phyloP scores from a whole-genome alignment of 2,113 vertebrate species.

The Muscicapa adusta region DNA sequence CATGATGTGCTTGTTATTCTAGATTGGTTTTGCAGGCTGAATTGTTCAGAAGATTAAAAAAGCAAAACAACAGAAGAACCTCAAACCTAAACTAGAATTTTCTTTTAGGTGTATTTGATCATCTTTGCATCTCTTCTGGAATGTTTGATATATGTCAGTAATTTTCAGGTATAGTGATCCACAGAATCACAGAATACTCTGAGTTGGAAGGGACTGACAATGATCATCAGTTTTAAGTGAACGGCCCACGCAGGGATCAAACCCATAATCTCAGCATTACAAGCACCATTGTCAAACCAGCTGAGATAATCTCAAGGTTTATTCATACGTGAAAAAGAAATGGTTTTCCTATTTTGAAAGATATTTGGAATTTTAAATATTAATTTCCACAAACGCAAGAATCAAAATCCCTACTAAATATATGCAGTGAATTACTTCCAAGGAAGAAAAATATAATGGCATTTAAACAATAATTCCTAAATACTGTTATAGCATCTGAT shows the following conservation, averaged over 20 bases:
- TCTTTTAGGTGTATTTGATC: not conserved
- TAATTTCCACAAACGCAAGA: not conserved
- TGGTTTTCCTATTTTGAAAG: not conserved
- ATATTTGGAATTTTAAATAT: not conserved
- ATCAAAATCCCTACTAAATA: not conserved
- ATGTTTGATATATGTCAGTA: not conserved
- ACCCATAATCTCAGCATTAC: not conserved
- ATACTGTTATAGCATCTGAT: not conserved
- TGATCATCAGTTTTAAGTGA: not conserved
- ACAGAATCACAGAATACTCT: not conserved
- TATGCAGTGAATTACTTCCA: not conserved
- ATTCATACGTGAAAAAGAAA: not conserved
- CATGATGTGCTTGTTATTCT: not conserved
- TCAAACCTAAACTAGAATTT: not conserved
- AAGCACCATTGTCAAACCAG: not conserved
- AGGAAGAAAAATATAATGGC: not conserved
- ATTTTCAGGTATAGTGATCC: not conserved
- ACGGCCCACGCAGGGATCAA: not conserved
- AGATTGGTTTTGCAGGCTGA: not conserved
- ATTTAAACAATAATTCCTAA: not conserved
- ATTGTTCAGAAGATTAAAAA: not conserved
- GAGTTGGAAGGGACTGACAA: not conserved
- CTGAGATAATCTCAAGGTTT: not conserved
- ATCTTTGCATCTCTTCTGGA: not conserved
- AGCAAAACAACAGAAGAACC: not conserved